Evolutionary conservation across 2,797 vertebrate genomes (phyloP), one percentile per base, ranked within the genome.

Genomic region (Ceryle rudis): DNA sequence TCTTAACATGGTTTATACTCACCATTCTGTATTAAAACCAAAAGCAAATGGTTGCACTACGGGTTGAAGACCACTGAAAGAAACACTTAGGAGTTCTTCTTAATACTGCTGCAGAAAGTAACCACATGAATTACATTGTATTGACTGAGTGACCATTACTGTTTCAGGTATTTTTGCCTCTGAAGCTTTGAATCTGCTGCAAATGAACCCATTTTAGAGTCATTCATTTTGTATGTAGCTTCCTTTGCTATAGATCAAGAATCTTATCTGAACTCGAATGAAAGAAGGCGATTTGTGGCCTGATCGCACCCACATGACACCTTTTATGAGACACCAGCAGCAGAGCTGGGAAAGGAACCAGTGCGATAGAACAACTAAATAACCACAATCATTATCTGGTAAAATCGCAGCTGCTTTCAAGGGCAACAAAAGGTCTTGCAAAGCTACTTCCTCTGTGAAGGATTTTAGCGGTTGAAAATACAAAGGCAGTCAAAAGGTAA

Each of bases 281-380:
- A 71, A 6, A 42, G 14, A 51, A 11, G 2, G 1, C 1, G 2
- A 20, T 47, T 19, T 51, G 16, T 44, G 41, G 21, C 46, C 67
- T 1, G 0, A 11, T 21, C 2, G 4, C 14, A 44, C 20, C 18
- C 29, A 21, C 5, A 2, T 0, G 9, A 47, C 14, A 7, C 0
- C 0, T 57, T 88, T 58, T 47, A 51, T 6, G 20, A 54, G 64
- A 18, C 6, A n/a, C 4, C 16, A 44, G 21, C 49, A 58, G 37
- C 66, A 67, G 44, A 55, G 19, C 13, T 35, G 3, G 17, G 37
- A 42, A 13, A n/a, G 49, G 37, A 91, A 42, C 26, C 4, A 9
- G 22, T 5, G 33, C 14, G 17, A 23, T 51, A 6, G 8, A 42
- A 46, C 51, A 23, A 31, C 44, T 62, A 44, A 49, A 47, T 8